Evolutionary conservation across 2,797 vertebrate species (phyloP).

Genomic region (Sebastes minor): DNA sequence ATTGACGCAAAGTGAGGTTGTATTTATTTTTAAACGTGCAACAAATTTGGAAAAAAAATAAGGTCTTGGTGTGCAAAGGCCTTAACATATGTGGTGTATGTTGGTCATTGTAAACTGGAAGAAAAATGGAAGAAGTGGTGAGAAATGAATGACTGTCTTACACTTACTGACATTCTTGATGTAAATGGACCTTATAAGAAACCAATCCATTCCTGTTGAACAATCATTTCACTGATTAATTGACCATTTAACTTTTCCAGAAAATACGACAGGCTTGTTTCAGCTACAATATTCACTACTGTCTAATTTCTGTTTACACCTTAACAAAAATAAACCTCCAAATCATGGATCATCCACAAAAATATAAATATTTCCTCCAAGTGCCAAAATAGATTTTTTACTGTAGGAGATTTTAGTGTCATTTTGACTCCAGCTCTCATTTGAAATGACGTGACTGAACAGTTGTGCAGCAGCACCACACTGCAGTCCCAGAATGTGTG

Average conservation of each 20-base stretch:
- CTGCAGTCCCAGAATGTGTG: slow-evolving; percentile 35
- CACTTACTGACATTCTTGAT: not conserved
- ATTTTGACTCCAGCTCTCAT: not conserved
- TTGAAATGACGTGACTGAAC: slow-evolving; percentile 3
- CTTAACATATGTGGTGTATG: not conserved
- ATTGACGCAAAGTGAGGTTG: too few species aligned
- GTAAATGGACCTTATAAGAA: not conserved
- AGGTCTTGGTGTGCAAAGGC: too few species aligned
- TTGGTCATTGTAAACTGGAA: not conserved
- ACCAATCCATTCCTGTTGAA: not conserved
- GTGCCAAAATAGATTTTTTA: not conserved
- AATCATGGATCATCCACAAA: not conserved
- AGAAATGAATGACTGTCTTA: not conserved
- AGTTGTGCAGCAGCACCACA: not conserved
- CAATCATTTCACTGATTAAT: not conserved
- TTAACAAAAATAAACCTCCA: not conserved
- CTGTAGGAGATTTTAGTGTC: not conserved
- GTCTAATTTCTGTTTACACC: not conserved
- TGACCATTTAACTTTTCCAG: not conserved
- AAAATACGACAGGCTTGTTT: not conserved
- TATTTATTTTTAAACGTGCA: too few species aligned
- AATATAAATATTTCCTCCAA: not conserved
- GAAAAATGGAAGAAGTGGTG: not conserved
- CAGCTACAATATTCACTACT: not conserved
- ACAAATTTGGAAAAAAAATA: too few species aligned